A percentile compares a stretch with the other conserved stretches of the same genome.
These are phyloP conservation scores for Theocolax elegans DNA, from an alignment of 1,140 invertebrate species.

Conservation along the genomic window DNA sequence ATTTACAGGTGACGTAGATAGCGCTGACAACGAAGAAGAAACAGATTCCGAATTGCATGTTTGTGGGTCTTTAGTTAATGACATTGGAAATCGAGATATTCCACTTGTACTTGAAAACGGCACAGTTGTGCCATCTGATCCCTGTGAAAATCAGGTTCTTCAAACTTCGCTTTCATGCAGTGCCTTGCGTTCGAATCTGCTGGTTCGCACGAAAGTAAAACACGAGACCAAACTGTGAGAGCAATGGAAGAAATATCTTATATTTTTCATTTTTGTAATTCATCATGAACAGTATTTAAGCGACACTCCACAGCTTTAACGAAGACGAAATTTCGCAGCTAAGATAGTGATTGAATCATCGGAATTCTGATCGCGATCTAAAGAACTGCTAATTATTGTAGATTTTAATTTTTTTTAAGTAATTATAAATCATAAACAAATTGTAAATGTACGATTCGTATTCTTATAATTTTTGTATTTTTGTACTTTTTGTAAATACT, in stretches of 20 bases:
- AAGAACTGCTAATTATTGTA: too few relatives aligned
- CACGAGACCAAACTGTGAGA: constrained; percentile 64
- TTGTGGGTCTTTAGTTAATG: neutral
- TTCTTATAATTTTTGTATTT: constrained; percentile 4
- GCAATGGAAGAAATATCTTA: neutral
- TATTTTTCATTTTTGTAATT: too few relatives aligned
- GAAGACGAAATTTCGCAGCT: neutral
- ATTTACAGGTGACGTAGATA: constrained; percentile 73
- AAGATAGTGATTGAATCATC: neutral
- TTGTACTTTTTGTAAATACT: constrained; percentile 28
- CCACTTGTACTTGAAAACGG: neutral
- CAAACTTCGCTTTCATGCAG: constrained; percentile 50
- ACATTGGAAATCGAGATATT: neutral
- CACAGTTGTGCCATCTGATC: constrained; percentile 34
- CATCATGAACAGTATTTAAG: constrained; percentile 26
- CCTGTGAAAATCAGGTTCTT: constrained; percentile 39
- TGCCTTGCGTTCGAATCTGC: constrained; percentile 56
- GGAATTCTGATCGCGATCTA: too few relatives aligned
- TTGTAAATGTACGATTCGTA: constrained; percentile 8
- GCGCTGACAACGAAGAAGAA: constrained; percentile 73
- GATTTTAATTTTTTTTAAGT: too few relatives aligned
- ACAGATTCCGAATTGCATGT: constrained; percentile 51
- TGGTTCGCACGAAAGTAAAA: constrained; percentile 61
- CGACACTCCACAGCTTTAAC: neutral
- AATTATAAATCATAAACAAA: neutral